These are phyloP conservation scores for Brachypodius melanocephalos DNA, from an alignment of 2,113 vertebrate genomes.

Conservation along the genomic window DNA sequence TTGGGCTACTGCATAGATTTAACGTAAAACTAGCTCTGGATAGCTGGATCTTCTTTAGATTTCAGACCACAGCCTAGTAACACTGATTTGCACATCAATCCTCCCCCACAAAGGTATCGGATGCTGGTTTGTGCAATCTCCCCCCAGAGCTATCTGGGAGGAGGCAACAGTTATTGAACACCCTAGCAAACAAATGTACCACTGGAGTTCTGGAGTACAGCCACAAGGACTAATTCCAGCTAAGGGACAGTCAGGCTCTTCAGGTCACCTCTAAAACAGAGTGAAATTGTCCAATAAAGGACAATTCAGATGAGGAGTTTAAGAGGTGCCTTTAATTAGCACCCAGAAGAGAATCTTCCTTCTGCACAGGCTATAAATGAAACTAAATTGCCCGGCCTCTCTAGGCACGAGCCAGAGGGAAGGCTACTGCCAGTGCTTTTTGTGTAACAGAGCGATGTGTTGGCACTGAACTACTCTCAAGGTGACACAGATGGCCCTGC, in stretches of 20 bases:
- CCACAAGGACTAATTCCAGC: not conserved
- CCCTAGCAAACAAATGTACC: not conserved
- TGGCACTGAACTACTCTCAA: constrained; percentile 42
- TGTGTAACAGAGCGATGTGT: not conserved
- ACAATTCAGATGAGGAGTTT: not conserved
- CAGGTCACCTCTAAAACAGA: not conserved
- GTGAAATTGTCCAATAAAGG: not conserved
- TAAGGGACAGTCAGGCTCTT: not conserved
- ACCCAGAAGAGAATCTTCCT: not conserved
- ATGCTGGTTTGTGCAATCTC: not conserved
- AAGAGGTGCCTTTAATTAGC: constrained; percentile 4
- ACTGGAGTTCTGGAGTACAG: not conserved
- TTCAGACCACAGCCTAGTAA: not conserved
- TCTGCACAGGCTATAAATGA: not conserved
- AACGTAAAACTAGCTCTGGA: not conserved
- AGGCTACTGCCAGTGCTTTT: not conserved
- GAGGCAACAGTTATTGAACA: not conserved
- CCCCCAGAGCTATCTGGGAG: not conserved
- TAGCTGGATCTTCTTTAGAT: not conserved
- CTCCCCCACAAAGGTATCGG: accelerated
- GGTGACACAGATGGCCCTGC: constrained; percentile 57
- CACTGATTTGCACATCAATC: not conserved
- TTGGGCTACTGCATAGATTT: not conserved
- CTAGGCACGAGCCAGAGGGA: not conserved
- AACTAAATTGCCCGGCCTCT: not conserved